These are phyloP conservation scores for Metacarcinus magister DNA, from an alignment of 2,888 invertebrate genomes.

Conservation along the genomic window DNA sequence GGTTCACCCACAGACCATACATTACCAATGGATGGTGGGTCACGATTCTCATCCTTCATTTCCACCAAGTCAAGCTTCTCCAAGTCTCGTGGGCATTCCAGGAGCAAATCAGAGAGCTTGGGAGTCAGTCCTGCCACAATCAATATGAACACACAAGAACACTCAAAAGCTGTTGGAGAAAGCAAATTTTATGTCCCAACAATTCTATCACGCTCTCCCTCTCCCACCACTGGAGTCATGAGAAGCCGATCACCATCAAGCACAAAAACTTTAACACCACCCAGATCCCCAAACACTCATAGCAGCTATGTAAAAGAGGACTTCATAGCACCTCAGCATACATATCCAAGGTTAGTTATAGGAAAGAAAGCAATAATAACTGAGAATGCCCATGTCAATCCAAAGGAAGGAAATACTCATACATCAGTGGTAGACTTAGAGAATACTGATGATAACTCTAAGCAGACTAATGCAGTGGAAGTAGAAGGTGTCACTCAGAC, in stretches of 20 bases:
- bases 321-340: neutral
- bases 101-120: constrained; percentile 73
- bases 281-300: neutral
- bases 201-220: neutral
- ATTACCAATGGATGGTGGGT: constrained; percentile 54
- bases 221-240: neutral
- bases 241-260: neutral
- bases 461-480: neutral
- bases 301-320: neutral
- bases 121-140: neutral
- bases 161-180: neutral
- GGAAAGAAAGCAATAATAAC: neutral
- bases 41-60: constrained; percentile 65
- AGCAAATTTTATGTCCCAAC: neutral
- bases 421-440: neutral
- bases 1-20: constrained; percentile 42
- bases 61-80: constrained; percentile 35
- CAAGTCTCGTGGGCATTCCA: constrained; percentile 58
- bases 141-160: constrained; percentile 1
- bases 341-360: neutral
- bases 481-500: neutral
- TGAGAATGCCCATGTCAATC: neutral
- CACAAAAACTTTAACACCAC: neutral
- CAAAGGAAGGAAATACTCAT: neutral
- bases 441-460: neutral